Percentiles rank a stretch among this genome's conserved stretches.
These are phyloP conservation scores for Gadopsis marmoratus DNA, from an alignment of 2,797 vertebrate genomes.

Conservation along the genomic window DNA sequence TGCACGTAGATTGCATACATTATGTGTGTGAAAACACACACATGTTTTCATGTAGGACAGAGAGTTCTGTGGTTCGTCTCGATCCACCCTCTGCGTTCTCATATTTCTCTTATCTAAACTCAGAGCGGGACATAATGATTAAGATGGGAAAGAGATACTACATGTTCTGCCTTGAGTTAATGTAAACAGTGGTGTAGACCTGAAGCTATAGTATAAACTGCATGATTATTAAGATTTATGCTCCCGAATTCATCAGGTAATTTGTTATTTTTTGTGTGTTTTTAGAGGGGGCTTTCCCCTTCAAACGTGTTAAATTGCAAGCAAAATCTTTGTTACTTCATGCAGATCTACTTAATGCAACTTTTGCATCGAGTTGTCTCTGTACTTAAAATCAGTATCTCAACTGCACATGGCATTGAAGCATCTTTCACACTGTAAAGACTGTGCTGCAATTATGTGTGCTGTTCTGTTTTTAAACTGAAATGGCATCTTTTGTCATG, in stretches of 20 bases:
- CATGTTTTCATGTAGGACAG: constrained; percentile 41
- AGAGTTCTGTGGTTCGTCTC: constrained; percentile 61
- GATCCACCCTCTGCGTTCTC: constrained; percentile 47
- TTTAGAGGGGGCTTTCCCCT: constrained; percentile 39
- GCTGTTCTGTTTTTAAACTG: constrained; percentile 77
- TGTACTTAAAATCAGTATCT: constrained; percentile 29
- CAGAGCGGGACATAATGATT: constrained; percentile 74
- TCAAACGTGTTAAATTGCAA: constrained; percentile 35
- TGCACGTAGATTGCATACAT: no score
- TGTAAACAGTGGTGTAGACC: constrained; percentile 65
- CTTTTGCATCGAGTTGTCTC: constrained; percentile 27
- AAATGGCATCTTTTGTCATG: constrained; percentile 89
- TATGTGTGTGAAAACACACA: constrained; percentile 14
- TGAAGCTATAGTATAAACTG: constrained; percentile 64
- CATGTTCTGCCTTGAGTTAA: constrained; percentile 70
- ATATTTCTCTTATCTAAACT: constrained; percentile 67
- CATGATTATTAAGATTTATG: constrained; percentile 72
- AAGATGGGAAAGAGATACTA: constrained; percentile 76
- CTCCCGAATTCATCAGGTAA: constrained; percentile 48
- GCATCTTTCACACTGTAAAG: constrained; percentile 33
- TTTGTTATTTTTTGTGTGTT: constrained; percentile 52
- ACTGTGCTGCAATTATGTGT: constrained; percentile 61
- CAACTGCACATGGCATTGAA: constrained; percentile 42
- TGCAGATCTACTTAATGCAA: constrained; percentile 28
- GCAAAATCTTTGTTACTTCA: constrained; percentile 12